A percentile compares a stretch with the other conserved stretches of the same genome.
These are phyloP conservation scores for Origma solitaria DNA, from an alignment of 2,113 vertebrate species.

Conservation along the genomic window DNA sequence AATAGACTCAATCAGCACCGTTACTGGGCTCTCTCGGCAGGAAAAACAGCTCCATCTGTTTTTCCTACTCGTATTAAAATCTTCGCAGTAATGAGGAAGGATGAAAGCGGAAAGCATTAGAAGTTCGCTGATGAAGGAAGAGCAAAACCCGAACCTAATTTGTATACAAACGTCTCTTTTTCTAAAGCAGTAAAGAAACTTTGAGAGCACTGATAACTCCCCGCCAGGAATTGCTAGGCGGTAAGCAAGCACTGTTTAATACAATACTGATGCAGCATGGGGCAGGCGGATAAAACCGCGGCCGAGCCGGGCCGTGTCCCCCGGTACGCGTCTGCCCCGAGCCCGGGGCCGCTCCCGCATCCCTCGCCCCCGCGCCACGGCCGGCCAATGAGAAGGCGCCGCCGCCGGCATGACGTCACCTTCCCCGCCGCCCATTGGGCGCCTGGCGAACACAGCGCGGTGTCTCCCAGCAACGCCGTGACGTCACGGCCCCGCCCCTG, in stretches of 20 bases:
- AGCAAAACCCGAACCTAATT: not conserved
- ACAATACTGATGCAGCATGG: too few relatives aligned
- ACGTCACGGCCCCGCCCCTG: not conserved
- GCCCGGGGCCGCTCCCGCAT: not conserved
- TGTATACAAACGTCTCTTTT: not conserved
- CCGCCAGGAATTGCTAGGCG: not conserved
- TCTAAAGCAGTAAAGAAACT: not conserved
- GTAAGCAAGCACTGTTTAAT: not conserved
- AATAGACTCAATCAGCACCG: not conserved
- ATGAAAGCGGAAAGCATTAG: not conserved
- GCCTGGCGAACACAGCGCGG: not conserved
- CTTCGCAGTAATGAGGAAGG: not conserved
- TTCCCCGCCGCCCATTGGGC: not conserved
- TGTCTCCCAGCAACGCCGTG: not conserved
- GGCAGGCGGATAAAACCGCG: not conserved
- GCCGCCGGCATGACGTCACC: slow-evolving; percentile 12
- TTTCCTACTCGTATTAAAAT: not conserved
- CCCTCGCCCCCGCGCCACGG: not conserved
- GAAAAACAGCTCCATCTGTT: not conserved
- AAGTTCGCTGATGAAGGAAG: not conserved
- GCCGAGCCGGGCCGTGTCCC: too few relatives aligned
- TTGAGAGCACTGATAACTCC: not conserved
- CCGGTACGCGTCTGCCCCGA: rapidly evolving
- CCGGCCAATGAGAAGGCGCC: not conserved
- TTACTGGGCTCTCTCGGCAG: not conserved